Evolutionary conservation across 2,113 vertebrate species (phyloP).

Genomic region (Sinocyclocheilus grahami): DNA sequence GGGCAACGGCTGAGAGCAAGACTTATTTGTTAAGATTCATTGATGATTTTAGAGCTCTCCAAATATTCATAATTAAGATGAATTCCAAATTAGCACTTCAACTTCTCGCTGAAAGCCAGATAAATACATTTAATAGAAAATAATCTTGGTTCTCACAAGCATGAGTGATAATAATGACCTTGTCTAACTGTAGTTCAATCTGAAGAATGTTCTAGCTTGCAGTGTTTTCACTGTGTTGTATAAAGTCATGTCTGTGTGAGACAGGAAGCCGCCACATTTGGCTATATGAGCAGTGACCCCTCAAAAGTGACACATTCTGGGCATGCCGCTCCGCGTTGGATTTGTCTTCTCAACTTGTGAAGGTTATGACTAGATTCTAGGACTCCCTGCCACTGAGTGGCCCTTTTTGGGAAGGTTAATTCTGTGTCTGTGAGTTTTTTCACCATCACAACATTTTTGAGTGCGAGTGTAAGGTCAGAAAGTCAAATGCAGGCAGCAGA

Average conservation of each 20-base stretch:
- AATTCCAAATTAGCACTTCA: neutral
- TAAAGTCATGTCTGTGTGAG: conserved; percentile 27
- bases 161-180: neutral
- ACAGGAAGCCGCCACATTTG: conserved; percentile 1
- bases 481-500: conserved; percentile 15
- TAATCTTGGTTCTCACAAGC: neutral
- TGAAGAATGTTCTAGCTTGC: conserved; percentile 34
- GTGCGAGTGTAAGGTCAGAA: conserved; percentile 13
- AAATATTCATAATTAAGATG: neutral
- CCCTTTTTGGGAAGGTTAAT: conserved; percentile 49
- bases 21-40: conserved; percentile 25
- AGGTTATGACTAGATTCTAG: conserved; percentile 34
- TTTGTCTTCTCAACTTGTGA: conserved; percentile 44
- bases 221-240: neutral
- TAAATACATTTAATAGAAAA: neutral
- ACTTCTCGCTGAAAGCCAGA: neutral
- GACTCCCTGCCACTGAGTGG: conserved; percentile 25
- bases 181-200: neutral
- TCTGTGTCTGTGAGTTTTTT: conserved; percentile 40
- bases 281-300: conserved; percentile 27
- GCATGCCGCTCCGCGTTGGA: conserved; percentile 13
- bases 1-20: neutral
- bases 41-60: neutral
- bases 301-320: conserved; percentile 45
- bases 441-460: neutral